Evolutionary conservation across 2,113 vertebrate genomes (phyloP).

Genomic region (pig (Sus scrofa)): T2T-Sscrofa CM000816.6:94053001-94053500

Average conservation of each 20-base stretch:
- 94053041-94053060: no score
- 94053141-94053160: no score
- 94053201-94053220: neutral
- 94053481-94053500: no score
- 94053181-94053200: neutral
- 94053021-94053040: no score
- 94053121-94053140: no score
- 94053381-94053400: neutral
- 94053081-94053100: no score
- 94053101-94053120: no score
- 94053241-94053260: neutral
- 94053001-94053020: no score
- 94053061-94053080: no score
- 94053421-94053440: no score
- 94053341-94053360: neutral
- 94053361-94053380: constrained; percentile 36
- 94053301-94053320: neutral
- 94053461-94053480: no score
- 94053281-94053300: neutral
- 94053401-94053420: neutral
- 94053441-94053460: no score
- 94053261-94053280: neutral
- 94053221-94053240: neutral
- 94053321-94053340: neutral
- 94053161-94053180: neutral